Evolutionary conservation across 35 echinoderm and acorn worm genomes (phyloP), one percentile per base, ranked within the genome.

Genomic region (Chiridota heheva): DNA sequence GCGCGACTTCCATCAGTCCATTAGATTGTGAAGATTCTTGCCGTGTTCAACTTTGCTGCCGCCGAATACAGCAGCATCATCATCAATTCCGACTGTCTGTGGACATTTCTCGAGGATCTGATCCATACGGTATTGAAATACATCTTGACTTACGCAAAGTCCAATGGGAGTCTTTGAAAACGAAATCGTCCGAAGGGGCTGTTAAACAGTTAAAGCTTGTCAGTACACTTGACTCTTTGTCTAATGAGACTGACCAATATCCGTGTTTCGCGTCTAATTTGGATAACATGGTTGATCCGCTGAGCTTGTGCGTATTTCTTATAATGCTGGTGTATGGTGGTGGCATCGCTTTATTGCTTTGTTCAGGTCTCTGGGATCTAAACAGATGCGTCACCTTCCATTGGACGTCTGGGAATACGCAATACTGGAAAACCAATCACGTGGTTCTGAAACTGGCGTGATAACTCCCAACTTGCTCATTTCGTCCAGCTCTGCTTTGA

Each of bases 131-230:
- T 73, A 20, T 34, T 89, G 67, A 57, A 89, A 89, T 20, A 82
- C 41, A 49, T 89, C 67, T 24, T 89, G 78, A 20, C 34, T 47
- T 17, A 76, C 60, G 29, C 44, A 36, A 1, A 89, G 37, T 1
- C 87, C 87, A 89, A 89, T 4, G 77, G 78, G 3, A 74, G 39
- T 34, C 87, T 46, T 36, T 10, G 12, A 34, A 89, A 89, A 3
- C 78, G 63, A 83, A 70, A 89, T 35, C 87, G 1, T 53, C 79
- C 77, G 51, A 82, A 83, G 63, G 80, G 80, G 22, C 63, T 84
- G n/a, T n/a, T n/a, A n/a, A n/a, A n/a, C n/a, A n/a, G 45, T 90
- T 84, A 44, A 90, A 90, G 42, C 80, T 91, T 27, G 88, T 91
- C 5, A 85, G 24, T 1, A 48, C 42, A 16, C 29, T 69, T 1